phyloP scores from a whole-genome alignment of 1,140 invertebrate genomes.

The Pararge aegeria region DNA sequence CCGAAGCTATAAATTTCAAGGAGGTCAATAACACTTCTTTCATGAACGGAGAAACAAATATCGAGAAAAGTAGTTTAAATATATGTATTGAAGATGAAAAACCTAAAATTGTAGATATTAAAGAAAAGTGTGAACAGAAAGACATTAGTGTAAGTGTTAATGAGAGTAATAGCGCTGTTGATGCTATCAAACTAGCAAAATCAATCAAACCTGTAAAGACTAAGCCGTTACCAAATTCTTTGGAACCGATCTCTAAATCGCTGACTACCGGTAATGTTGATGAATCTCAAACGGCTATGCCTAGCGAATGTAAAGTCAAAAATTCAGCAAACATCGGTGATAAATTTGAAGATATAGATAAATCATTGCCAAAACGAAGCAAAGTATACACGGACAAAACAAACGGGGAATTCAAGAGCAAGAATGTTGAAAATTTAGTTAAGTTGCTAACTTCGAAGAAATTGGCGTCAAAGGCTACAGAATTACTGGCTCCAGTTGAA shows the following conservation, averaged over 20 bases:
- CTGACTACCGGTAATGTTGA: slow-evolving; percentile 20
- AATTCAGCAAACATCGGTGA: slow-evolving; percentile 7
- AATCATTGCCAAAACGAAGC: slow-evolving; percentile 25
- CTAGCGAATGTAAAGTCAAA: slow-evolving; percentile 8
- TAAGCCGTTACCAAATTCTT: slow-evolving; percentile 28
- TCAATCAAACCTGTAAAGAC: slow-evolving; percentile 31
- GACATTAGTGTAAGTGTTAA: slow-evolving; percentile 32
- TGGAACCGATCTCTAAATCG: slow-evolving; percentile 25
- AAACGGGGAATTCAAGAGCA: slow-evolving; percentile 37
- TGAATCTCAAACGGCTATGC: slow-evolving; percentile 41
- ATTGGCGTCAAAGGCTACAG: slow-evolving; percentile 28
- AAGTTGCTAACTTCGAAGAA: slow-evolving; percentile 49
- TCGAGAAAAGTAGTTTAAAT: slow-evolving; percentile 27
- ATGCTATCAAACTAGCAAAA: slow-evolving; percentile 30
- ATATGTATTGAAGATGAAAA: slow-evolving; percentile 29
- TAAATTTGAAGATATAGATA: slow-evolving; percentile 20
- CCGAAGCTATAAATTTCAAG: slow-evolving; percentile 47
- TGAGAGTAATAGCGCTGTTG: slow-evolving; percentile 9
- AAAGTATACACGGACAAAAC: slow-evolving; percentile 26
- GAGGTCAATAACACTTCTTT: slow-evolving; percentile 39
- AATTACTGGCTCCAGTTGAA: slow-evolving; percentile 19
- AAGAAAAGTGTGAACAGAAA: slow-evolving; percentile 37
- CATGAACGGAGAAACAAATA: slow-evolving; percentile 30
- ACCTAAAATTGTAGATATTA: slow-evolving; percentile 23
- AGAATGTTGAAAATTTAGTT: slow-evolving; percentile 46